Conservation (phyloP, 92 coral and sea anemone species). For the Palythoa grandis region DNA sequence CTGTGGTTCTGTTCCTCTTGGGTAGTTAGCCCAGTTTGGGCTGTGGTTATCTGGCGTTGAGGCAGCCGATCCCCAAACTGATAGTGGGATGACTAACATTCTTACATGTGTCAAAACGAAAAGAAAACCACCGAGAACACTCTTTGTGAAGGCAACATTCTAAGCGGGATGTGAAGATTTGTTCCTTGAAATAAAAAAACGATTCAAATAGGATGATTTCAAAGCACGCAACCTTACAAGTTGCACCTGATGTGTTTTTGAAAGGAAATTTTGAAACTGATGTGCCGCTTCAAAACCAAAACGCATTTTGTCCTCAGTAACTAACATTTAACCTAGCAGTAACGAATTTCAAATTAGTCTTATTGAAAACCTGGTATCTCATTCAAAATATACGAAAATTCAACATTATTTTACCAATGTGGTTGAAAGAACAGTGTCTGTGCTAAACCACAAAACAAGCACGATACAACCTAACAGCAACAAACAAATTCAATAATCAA, state of each 20-base stretch:
- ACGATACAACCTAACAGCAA: background rate
- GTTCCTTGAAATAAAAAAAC: too few species aligned
- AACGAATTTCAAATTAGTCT: background rate
- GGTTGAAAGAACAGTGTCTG: background rate
- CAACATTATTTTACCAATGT: background rate
- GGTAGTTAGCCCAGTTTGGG: constrained; percentile 40
- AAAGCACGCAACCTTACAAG: too few species aligned
- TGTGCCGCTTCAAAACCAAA: background rate
- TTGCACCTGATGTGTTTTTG: too few species aligned
- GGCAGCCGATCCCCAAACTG: background rate
- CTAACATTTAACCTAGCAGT: background rate
- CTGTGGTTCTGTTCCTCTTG: constrained; percentile 42
- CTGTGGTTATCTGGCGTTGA: constrained; percentile 46
- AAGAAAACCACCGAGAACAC: background rate
- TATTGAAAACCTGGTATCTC: background rate
- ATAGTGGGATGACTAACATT: background rate
- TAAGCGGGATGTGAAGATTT: too few species aligned
- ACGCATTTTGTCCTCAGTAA: background rate
- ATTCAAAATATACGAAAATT: background rate
- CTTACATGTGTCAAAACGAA: background rate
- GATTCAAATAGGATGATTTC: too few species aligned
- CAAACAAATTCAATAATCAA: background rate
- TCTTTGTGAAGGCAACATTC: background rate
- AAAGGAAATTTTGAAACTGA: too few species aligned
- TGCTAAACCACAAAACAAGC: background rate